These are phyloP conservation scores for Enoplosus armatus DNA, from an alignment of 2,797 vertebrate species.

Conservation along the genomic window DNA sequence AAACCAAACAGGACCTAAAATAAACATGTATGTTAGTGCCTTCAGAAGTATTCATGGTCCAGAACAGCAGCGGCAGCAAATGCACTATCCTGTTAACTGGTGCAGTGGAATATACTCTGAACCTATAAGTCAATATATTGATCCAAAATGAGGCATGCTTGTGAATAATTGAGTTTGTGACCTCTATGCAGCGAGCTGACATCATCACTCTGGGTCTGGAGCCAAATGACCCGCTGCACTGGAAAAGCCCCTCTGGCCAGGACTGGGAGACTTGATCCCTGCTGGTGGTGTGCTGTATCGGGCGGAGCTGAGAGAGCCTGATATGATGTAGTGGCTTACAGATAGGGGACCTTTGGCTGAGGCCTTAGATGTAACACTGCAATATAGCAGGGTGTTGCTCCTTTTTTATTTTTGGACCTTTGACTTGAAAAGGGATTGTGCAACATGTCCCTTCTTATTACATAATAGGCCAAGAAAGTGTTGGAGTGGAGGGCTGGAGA, in stretches of 20 bases:
- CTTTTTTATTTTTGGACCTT: not conserved
- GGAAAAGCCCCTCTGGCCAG: slow-evolving; percentile 49
- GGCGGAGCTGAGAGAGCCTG: not conserved
- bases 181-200: slow-evolving; percentile 53
- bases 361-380: not conserved
- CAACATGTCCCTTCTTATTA: slow-evolving; percentile 3
- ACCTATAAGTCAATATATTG: slow-evolving; percentile 51
- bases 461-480: not conserved
- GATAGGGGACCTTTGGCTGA: not conserved
- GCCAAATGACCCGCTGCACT: slow-evolving; percentile 28
- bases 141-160: slow-evolving; percentile 40
- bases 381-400: slow-evolving; percentile 12
- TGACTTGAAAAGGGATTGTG: not conserved
- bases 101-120: slow-evolving; percentile 18
- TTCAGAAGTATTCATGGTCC: not conserved
- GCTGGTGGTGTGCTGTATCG: slow-evolving; percentile 1
- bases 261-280: slow-evolving; percentile 7
- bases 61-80: not conserved
- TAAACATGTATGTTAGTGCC: not conserved
- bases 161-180: slow-evolving; percentile 63
- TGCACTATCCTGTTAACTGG: slow-evolving; percentile 5
- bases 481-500: too few species aligned
- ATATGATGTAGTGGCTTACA: not conserved
- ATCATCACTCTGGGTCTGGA: slow-evolving; percentile 46
- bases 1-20: not conserved